Conservation (phyloP, 2,888 invertebrate genomes). For the Plutella xylostella region DNA sequence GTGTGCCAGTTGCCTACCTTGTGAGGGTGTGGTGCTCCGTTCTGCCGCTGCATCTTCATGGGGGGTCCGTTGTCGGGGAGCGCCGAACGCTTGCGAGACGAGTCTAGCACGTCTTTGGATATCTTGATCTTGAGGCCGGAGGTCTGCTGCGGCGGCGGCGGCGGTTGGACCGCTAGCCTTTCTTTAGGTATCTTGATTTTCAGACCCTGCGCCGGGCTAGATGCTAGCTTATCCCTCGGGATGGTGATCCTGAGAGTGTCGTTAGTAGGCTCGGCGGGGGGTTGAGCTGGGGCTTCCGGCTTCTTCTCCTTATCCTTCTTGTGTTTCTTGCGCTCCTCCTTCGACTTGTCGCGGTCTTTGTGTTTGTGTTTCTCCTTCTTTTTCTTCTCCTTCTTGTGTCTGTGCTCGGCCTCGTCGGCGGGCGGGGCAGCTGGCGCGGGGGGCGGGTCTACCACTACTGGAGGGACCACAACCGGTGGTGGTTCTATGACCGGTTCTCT, state of each 20-base stretch:
- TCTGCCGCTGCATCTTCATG: constrained; percentile 45
- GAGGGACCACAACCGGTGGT: constrained; percentile 19
- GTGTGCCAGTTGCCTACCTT: constrained; percentile 54
- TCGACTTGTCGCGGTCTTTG: constrained; percentile 80
- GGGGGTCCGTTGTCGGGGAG: constrained; percentile 32
- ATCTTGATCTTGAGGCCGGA: constrained; percentile 82
- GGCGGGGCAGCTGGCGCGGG: constrained; percentile 21
- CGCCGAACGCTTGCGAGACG: constrained; percentile 46
- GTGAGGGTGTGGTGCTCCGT: constrained; percentile 44
- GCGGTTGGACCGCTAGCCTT: constrained; percentile 68
- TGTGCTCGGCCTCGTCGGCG: constrained; percentile 41
- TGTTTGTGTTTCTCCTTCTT: constrained; percentile 86
- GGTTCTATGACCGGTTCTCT: constrained; percentile 26
- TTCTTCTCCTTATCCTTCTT: constrained; percentile 70
- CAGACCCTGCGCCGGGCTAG: constrained; percentile 59
- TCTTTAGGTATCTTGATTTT: constrained; percentile 89
- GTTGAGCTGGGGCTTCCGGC: constrained; percentile 27
- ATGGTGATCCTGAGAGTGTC: constrained; percentile 54
- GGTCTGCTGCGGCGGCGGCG: constrained; percentile 45
- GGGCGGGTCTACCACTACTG: constrained; percentile 16
- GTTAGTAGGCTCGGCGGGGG: constrained; percentile 18
- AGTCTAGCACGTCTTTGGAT: constrained; percentile 78
- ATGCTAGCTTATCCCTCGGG: constrained; percentile 48
- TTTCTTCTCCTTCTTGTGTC: constrained; percentile 75
- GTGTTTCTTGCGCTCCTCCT: constrained; percentile 78